A percentile compares a stretch with the other conserved stretches of the same genome.
Evolutionary conservation across 2,797 vertebrate genomes (phyloP).

Genomic region (Pangasius djambal): DNA sequence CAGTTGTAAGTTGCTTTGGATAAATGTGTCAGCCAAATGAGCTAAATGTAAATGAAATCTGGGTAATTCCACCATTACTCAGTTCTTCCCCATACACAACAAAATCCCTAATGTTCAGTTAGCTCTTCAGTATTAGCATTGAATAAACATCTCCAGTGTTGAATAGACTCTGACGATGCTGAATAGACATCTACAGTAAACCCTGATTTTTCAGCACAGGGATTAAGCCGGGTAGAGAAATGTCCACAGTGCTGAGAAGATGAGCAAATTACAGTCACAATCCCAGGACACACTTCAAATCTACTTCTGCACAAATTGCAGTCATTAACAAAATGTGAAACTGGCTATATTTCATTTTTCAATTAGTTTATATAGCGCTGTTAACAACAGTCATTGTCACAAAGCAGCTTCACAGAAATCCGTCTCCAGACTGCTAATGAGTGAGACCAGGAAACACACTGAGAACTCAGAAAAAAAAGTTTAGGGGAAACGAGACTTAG

Average conservation of each 20-base stretch:
- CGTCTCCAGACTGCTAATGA: conserved; percentile 18
- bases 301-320: conserved; percentile 23
- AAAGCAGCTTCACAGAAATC: conserved; percentile 8
- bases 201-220: conserved; percentile 5
- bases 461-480: not conserved
- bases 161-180: not conserved
- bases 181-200: conserved; percentile 17
- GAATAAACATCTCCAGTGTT: conserved; percentile 2
- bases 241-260: conserved; percentile 3
- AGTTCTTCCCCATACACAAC: not conserved
- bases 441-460: not conserved
- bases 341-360: conserved; percentile 36
- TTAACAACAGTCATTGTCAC: conserved; percentile 13
- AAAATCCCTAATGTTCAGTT: not conserved
- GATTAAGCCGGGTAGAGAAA: not conserved
- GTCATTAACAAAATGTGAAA: conserved; percentile 34
- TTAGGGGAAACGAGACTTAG: not conserved
- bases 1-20: not conserved
- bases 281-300: conserved; percentile 25
- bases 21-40: not conserved
- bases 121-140: not conserved
- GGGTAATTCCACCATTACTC: not conserved
- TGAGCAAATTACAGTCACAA: conserved; percentile 8
- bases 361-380: conserved; percentile 22
- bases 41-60: not conserved